Evolutionary conservation across 2,888 invertebrate genomes (phyloP).

Genomic region (Stegana nigrithorax): DNA sequence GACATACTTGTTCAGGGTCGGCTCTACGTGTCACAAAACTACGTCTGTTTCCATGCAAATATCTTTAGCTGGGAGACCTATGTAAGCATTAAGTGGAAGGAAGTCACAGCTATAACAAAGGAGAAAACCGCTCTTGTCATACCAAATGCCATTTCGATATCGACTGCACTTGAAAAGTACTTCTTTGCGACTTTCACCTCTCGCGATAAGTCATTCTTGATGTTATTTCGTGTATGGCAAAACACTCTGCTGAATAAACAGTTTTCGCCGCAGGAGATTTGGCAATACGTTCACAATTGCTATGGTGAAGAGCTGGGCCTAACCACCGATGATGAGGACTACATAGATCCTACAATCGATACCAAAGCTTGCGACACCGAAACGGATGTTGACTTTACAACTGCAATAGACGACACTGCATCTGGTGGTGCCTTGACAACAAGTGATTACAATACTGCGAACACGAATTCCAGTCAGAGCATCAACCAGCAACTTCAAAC

Average conservation of each 20-base stretch:
- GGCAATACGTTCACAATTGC: constrained; percentile 92
- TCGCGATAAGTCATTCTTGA: constrained; percentile 93
- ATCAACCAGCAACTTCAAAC: constrained; percentile 41
- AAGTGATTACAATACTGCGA: constrained; percentile 24
- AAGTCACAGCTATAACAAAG: constrained; percentile 93
- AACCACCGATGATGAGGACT: constrained; percentile 92
- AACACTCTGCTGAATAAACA: constrained; percentile 93
- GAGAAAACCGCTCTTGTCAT: constrained; percentile 94
- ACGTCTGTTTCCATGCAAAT: constrained; percentile 97
- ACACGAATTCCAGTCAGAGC: constrained; percentile 35
- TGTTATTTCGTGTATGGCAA: constrained; percentile 97
- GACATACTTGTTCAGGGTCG: constrained; percentile 97
- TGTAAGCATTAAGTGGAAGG: constrained; percentile 86
- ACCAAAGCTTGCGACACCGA: constrained; percentile 36
- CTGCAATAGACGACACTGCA: constrained; percentile 51
- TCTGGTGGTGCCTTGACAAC: background rate
- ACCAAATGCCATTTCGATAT: constrained; percentile 94
- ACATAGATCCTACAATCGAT: constrained; percentile 72
- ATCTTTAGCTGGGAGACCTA: constrained; percentile 97
- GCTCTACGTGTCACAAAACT: constrained; percentile 94
- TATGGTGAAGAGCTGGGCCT: constrained; percentile 95
- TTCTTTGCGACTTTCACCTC: constrained; percentile 96
- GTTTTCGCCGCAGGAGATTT: constrained; percentile 84
- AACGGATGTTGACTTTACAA: constrained; percentile 51
- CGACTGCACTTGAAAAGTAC: constrained; percentile 84